Evolutionary conservation across 2,797 vertebrate genomes (phyloP), one percentile per base, ranked within the genome.

Genomic region (Enteromius radiatus): DNA sequence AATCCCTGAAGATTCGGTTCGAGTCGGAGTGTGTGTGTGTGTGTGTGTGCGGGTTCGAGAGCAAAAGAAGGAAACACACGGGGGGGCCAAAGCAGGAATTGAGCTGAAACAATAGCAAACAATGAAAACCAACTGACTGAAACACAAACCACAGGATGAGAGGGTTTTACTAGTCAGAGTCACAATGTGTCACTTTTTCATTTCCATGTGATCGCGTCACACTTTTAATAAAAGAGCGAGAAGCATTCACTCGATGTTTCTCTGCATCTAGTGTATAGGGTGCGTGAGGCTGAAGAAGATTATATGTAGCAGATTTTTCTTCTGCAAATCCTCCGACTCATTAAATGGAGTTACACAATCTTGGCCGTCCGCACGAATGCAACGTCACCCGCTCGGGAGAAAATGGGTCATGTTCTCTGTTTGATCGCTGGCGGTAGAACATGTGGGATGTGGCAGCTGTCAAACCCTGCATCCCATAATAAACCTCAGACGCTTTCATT

Each of bases 31-130:
- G 64, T 17, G 15, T 19, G 38, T 82, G 47, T 38, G 59, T 67
- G n/a, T n/a, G n/a, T n/a, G n/a, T n/a, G n/a, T n/a, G n/a, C n/a
- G n/a, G n/a, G 36, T 38, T 43, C 45, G 11, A 33, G 81, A 70
- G 64, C 33, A 83, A 78, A 59, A 67, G 33, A 11, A 84, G 76
- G 82, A 78, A 84, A 74, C 65, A 23, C 47, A 45, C 12, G 31
- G 36, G 31, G 36, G 76, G 28, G 38, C 38, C 11, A 31, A 79
- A 74, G 56, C 82, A 84, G 82, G 82, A 84, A 84, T 73, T 65
- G 19, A 65, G 68, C 69, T 65, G 59, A 79, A 84, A 84, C 82
- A 84, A 84, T 84, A 79, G 76, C 69, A 63, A 79, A 67, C 76
- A 79, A 71, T 84, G 69, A 56, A 65, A 36, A 11, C 2, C 56